Percentiles rank a stretch among this genome's conserved stretches.
Evolutionary conservation across 2,888 invertebrate genomes (phyloP).

Genomic region (Ctena decussata): DNA sequence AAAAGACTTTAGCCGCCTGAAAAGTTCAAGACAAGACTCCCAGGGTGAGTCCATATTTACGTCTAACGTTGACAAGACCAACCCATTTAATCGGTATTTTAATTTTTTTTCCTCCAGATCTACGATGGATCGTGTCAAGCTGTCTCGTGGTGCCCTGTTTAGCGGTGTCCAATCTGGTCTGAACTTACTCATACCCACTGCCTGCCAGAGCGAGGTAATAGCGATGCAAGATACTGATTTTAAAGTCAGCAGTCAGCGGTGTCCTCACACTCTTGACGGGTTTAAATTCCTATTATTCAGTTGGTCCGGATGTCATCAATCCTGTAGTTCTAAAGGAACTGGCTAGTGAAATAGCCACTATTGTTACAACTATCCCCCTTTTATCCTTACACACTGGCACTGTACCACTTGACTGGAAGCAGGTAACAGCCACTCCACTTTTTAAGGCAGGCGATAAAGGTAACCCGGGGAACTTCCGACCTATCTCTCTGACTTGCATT

Average conservation of each 20-base stretch:
- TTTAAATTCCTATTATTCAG: too few species aligned
- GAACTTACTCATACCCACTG: neutral
- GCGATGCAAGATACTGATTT: neutral
- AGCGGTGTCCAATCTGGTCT: neutral
- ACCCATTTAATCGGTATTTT: neutral
- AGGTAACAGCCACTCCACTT: neutral
- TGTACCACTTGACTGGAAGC: neutral
- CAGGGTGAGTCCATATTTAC: neutral
- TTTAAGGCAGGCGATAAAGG: conserved; percentile 1
- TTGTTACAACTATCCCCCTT: neutral
- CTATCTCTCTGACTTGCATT: too few species aligned
- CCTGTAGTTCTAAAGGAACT: neutral
- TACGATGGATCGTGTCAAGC: neutral
- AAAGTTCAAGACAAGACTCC: too few species aligned
- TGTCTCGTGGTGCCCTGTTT: neutral
- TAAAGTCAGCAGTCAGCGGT: neutral
- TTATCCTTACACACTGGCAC: neutral
- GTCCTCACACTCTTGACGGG: neutral
- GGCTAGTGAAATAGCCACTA: neutral
- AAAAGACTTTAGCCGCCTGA: too few species aligned
- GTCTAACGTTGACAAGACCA: neutral
- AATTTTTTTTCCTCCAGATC: neutral
- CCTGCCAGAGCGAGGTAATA: neutral
- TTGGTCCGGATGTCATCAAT: neutral
- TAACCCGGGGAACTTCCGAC: neutral